These are phyloP conservation scores for Drosophila kanapiae DNA, from an alignment of 1,140 invertebrate genomes.

Conservation along the genomic window DNA sequence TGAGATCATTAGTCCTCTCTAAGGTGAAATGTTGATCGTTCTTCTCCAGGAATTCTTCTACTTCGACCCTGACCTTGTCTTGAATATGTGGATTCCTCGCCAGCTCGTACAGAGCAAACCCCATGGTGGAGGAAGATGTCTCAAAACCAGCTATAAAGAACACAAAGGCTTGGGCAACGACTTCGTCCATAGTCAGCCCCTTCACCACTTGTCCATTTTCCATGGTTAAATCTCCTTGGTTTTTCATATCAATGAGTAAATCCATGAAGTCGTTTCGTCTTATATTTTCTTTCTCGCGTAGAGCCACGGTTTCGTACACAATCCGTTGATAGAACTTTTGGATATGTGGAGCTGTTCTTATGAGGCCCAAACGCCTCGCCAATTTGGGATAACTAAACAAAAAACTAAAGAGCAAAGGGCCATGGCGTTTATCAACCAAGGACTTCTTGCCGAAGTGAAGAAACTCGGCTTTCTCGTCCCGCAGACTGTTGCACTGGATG, in stretches of 20 bases:
- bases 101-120: conserved; percentile 87
- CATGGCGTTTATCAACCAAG: conserved; percentile 47
- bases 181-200: conserved; percentile 64
- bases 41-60: conserved; percentile 85
- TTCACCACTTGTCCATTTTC: conserved; percentile 41
- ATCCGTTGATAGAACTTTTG: conserved; percentile 85
- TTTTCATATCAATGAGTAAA: conserved; percentile 86
- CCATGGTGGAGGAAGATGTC: conserved; percentile 87
- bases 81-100: conserved; percentile 88
- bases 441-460: conserved; percentile 62
- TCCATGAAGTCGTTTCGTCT: conserved; percentile 87
- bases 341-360: conserved; percentile 70
- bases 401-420: conserved; percentile 26
- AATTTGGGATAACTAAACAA: conserved; percentile 23
- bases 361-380: conserved; percentile 73
- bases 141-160: conserved; percentile 89
- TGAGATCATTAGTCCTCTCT: conserved; percentile 86
- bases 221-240: conserved; percentile 23
- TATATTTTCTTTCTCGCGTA: conserved; percentile 86
- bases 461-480: conserved; percentile 87
- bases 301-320: conserved; percentile 85
- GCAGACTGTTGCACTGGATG: conserved; percentile 87
- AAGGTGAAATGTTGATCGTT: conserved; percentile 86
- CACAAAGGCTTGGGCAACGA: conserved; percentile 78
- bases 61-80: conserved; percentile 87